phyloP scores from a whole-genome alignment of 2,113 vertebrate genomes.

The Varanus salvator region DNA sequence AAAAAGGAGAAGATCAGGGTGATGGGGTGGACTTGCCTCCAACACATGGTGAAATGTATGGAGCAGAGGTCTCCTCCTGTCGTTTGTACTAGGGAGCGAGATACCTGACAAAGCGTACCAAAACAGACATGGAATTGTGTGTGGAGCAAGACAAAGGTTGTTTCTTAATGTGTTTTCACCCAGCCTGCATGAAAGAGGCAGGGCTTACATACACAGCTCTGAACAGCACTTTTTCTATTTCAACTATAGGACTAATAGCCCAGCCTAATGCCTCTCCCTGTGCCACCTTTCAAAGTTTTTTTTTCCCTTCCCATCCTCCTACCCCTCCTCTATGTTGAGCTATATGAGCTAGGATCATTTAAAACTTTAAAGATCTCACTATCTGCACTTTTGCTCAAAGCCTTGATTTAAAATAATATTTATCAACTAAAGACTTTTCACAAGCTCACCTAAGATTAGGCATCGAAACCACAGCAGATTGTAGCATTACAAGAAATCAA shows the following conservation, averaged over 20 bases:
- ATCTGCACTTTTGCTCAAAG: conserved; percentile 25
- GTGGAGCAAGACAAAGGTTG: no score
- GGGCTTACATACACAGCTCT: conserved; percentile 31
- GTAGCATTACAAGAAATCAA: conserved; percentile 53
- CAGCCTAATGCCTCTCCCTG: conserved; percentile 45
- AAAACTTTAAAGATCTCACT: conserved; percentile 49
- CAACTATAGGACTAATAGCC: conserved; percentile 51
- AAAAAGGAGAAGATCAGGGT: no score
- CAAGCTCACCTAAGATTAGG: conserved; percentile 53
- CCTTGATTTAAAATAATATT: conserved; percentile 50
- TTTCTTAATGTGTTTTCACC: no score
- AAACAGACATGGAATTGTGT: no score
- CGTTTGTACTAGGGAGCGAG: no score
- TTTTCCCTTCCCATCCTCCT: not conserved
- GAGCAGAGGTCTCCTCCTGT: no score
- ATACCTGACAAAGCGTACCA: no score
- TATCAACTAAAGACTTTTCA: conserved; percentile 48
- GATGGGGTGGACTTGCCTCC: no score
- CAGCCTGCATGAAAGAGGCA: no score
- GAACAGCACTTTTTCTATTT: conserved; percentile 32
- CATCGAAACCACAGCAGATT: conserved; percentile 46
- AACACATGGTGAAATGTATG: no score
- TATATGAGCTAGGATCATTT: conserved; percentile 14
- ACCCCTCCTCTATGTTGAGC: conserved; percentile 10
- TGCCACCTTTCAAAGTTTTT: conserved; percentile 24